These are phyloP conservation scores for Pissodes strobi DNA, from an alignment of 1,140 invertebrate species.

Conservation along the genomic window DNA sequence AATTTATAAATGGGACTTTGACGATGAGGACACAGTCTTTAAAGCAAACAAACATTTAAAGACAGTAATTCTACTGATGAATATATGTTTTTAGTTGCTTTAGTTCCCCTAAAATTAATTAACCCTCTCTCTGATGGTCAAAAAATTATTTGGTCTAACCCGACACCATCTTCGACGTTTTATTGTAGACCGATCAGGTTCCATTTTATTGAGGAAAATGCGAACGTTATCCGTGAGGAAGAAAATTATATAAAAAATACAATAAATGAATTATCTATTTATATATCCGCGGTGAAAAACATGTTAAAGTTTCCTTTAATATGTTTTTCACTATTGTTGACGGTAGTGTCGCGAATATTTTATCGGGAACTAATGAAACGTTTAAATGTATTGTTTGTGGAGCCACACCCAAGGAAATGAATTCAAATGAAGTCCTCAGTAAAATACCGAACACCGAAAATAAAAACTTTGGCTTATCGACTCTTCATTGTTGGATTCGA, in stretches of 20 bases:
- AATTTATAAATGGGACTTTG: not conserved
- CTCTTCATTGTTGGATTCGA: not conserved
- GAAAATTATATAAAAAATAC: not conserved
- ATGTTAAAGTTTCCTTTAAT: not conserved
- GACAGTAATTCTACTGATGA: not conserved
- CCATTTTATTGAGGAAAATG: conserved; percentile 1
- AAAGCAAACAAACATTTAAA: too few relatives aligned
- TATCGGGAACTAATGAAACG: conserved; percentile 3
- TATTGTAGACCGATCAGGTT: conserved; percentile 1
- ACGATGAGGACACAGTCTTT: too few relatives aligned
- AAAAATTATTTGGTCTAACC: conserved; percentile 3
- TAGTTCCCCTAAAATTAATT: conserved; percentile 12
- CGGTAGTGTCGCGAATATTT: conserved; percentile 7
- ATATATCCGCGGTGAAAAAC: not conserved
- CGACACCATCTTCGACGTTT: not conserved
- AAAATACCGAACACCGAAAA: not conserved
- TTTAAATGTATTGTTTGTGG: conserved; percentile 8
- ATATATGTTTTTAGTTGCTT: conserved; percentile 15
- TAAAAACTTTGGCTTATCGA: not conserved
- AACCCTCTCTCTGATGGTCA: not conserved
- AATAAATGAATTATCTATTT: not conserved
- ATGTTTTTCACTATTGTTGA: conserved; percentile 5
- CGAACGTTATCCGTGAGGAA: not conserved
- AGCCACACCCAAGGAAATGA: conserved; percentile 13
- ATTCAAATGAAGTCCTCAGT: not conserved